A percentile compares a stretch with the other conserved stretches of the same genome.
Conservation (phyloP, 2,113 vertebrate genomes). For the human (Homo sapiens) region GRCh38 chr6:35165001-35165500, state of each 20-base stretch:
- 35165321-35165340: not conserved
- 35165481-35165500: not conserved
- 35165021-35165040: not conserved
- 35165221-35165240: not conserved
- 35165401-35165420: not conserved
- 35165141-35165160: not conserved
- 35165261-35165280: not conserved
- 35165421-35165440: not conserved
- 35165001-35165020: too few species aligned
- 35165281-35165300: not conserved
- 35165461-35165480: not conserved
- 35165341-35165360: not conserved
- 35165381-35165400: not conserved
- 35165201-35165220: not conserved
- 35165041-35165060: not conserved
- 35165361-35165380: not conserved
- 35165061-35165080: too few species aligned
- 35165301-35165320: not conserved
- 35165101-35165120: not conserved
- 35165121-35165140: not conserved
- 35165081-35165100: not conserved
- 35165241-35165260: not conserved
- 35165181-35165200: too few species aligned
- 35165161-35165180: accelerated
- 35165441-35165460: not conserved